Conservation (phyloP, 2,888 invertebrate genomes). For the Cephus spinipes region DNA sequence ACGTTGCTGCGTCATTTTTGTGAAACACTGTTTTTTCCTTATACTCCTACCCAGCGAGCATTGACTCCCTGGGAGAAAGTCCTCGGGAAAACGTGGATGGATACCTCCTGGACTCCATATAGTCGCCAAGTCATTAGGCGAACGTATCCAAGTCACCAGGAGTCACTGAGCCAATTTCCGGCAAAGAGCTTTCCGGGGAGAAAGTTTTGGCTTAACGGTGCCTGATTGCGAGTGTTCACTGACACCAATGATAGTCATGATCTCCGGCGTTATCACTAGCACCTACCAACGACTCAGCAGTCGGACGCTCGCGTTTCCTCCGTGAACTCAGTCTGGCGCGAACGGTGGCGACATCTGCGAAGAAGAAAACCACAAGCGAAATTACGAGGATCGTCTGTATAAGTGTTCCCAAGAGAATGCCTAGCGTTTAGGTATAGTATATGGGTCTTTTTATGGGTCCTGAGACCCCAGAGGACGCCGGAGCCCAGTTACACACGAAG, state of each 20-base stretch:
- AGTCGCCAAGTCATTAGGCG: neutral
- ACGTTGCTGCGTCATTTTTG: neutral
- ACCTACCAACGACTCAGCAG: neutral
- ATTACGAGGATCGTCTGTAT: neutral
- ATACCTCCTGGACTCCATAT: neutral
- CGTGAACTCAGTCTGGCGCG: neutral
- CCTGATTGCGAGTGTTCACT: neutral
- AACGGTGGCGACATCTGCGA: neutral
- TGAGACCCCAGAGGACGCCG: neutral
- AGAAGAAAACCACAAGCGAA: neutral
- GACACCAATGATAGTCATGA: neutral
- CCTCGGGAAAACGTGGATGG: neutral
- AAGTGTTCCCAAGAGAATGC: neutral
- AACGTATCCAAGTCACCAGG: neutral
- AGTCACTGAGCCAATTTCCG: neutral
- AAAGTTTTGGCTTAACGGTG: neutral
- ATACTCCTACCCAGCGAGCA: neutral
- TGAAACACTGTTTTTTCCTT: neutral
- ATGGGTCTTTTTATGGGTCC: neutral
- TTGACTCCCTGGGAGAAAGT: neutral
- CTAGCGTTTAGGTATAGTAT: neutral
- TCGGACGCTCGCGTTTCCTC: neutral
- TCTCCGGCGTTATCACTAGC: neutral
- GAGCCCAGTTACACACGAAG: neutral
- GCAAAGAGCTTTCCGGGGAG: neutral